Evolutionary conservation across 2,113 vertebrate species (phyloP), one percentile per base, ranked within the genome.

Genomic region (Nesogale talazaci): DNA sequence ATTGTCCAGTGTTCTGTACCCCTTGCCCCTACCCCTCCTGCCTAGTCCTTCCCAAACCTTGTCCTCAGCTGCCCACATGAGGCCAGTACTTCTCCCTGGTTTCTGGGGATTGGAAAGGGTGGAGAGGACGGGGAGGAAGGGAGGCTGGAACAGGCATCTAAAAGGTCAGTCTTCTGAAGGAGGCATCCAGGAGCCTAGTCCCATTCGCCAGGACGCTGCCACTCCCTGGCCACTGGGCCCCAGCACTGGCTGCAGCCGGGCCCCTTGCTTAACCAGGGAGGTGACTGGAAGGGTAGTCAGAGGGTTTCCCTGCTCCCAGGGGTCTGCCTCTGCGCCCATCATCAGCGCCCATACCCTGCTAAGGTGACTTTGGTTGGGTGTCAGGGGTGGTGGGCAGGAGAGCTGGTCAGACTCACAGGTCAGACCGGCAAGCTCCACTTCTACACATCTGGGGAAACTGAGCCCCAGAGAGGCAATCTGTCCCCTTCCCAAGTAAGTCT

Each of bases 191-290:
- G 4, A 10, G 14, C 69, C 92, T 79, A 81, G 0, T 65, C 95
- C 42, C 70, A 76, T 95, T 72, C 88, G 46, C 96, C 94, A 61
- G 63, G 59, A 86, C 88, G 77, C 92, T 93, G 93, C 96, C 94
- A 96, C 96, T 97, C 97, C 88, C 95, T 92, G 97, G 94, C 90
- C 78, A 76, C 69, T 72, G 27, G 57, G 1, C 56, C 57, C 93
- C n/a, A 40, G 40, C 69, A 95, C 94, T 81, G 63, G 2, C 88
- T 3, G 0, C 2, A 38, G 65, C 69, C 1, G 1, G 31, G 52
- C 52, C 67, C 15, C 8, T 4, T 4, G 59, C 76, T 67, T 27
- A 29, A 16, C 63, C 23, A 52, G 38, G 27, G 36, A 46, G n/a
- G 31, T 38, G 34, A 38, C 61, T 70, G 6, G 10, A 16, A 40